Evolutionary conservation across 2,888 invertebrate genomes (phyloP), one percentile per base, ranked within the genome.

Genomic region (Meliscaeva auricollis): DNA sequence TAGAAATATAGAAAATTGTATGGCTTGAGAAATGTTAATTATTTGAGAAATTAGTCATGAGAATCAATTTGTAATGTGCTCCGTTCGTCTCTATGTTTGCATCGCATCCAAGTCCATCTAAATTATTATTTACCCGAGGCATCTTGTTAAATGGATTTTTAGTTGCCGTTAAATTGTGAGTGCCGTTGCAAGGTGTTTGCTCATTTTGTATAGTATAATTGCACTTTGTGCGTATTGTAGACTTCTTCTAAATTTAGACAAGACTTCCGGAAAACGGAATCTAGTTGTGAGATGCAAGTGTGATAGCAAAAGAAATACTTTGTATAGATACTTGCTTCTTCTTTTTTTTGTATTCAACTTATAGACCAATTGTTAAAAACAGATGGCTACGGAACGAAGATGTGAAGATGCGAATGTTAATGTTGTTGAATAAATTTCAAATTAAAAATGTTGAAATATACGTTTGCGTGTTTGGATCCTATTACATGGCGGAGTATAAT

Each of bases 141-240:
- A 80, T 70, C 75, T 84, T 80, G 76, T 76, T 76, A 85, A 81
- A 85, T 85, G 85, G 72, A 56, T 62, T 76, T 81, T 85, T 72
- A 81, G 81, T 81, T 81, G 85, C 76, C 81, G 85, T 81, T 85
- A 74, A 85, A 81, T 73, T 73, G 64, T 64, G 48, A 54, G 69
- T 68, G 41, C 50, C 73, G 78, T 68, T 66, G 72, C 66, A 78
- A 73, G 74, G 64, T 79, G 74, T 83, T 83, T 74, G 60, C 52
- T 70, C 56, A 60, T 46, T 32, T 44, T 46, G 76, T 76, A 13
- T 68, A 69, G 48, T 69, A 73, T 66, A 73, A 38, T 38, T 68
- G 30, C 46, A 20, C 30, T 83, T n/a, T n/a, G 13, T 20, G 58
- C 70, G 75, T 70, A 66, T 35, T 46, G 9, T 17, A 15, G 15